Evolutionary conservation across 2,113 vertebrate genomes (phyloP).

Genomic region (Myrmecobius fasciatus): DNA sequence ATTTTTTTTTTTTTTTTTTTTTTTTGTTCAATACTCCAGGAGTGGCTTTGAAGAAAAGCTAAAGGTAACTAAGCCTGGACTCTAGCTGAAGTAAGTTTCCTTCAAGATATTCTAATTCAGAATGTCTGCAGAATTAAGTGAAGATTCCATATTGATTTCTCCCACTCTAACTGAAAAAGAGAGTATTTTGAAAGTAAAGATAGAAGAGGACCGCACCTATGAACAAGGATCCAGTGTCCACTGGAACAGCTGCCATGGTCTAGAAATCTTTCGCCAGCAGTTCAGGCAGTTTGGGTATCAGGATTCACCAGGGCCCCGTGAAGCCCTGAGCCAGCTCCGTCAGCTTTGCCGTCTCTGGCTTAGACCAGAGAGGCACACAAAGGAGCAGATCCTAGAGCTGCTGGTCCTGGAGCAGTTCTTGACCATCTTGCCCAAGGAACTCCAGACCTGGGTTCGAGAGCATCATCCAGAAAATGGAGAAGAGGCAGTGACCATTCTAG

Average conservation of each 20-base stretch:
- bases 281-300: slow-evolving; percentile 80
- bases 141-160: slow-evolving; percentile 78
- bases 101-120: slow-evolving; percentile 64
- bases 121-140: slow-evolving; percentile 76
- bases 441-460: slow-evolving; percentile 80
- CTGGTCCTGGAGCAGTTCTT: slow-evolving; percentile 81
- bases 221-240: slow-evolving; percentile 75
- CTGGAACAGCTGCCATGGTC: slow-evolving; percentile 74
- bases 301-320: slow-evolving; percentile 78
- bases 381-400: slow-evolving; percentile 80
- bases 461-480: slow-evolving; percentile 78
- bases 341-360: slow-evolving; percentile 81
- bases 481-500: slow-evolving; percentile 75
- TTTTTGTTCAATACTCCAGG: slow-evolving; percentile 38
- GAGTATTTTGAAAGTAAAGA: slow-evolving; percentile 75
- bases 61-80: slow-evolving; percentile 24
- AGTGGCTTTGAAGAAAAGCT: slow-evolving; percentile 53
- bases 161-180: slow-evolving; percentile 76
- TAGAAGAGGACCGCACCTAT: slow-evolving; percentile 75
- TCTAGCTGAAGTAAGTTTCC: slow-evolving; percentile 35
- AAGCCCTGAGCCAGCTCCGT: slow-evolving; percentile 76
- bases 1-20: slow-evolving; percentile 34
- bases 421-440: slow-evolving; percentile 78
- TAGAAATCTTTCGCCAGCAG: slow-evolving; percentile 76
- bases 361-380: slow-evolving; percentile 77